These are phyloP conservation scores for Griposia aprilina DNA, from an alignment of 2,888 invertebrate genomes.

Conservation along the genomic window DNA sequence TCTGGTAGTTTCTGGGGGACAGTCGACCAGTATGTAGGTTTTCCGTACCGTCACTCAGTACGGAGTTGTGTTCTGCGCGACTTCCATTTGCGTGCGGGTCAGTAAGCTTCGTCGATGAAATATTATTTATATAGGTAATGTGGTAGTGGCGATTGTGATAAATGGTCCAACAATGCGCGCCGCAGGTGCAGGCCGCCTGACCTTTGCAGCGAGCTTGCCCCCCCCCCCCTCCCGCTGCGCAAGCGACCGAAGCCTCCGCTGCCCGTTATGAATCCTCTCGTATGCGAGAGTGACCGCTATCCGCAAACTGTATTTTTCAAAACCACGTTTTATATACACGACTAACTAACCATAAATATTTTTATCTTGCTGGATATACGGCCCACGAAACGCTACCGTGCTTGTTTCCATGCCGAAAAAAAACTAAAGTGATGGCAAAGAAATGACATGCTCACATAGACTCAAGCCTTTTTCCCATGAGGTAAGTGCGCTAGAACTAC, in stretches of 20 bases:
- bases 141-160: conserved; percentile 66
- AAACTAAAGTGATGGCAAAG: background rate
- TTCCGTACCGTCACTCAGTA: background rate
- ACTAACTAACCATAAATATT: conserved; percentile 48
- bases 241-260: conserved; percentile 54
- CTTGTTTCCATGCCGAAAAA: background rate
- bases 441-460: background rate
- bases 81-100: conserved; percentile 6
- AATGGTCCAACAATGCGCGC: conserved; percentile 69
- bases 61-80: background rate
- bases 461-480: too few relatives aligned
- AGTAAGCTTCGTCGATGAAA: conserved; percentile 15
- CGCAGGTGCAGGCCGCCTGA: conserved; percentile 73
- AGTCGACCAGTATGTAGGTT: too few relatives aligned
- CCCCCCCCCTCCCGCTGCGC: conserved; percentile 38
- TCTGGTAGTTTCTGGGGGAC: too few relatives aligned
- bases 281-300: conserved; percentile 70
- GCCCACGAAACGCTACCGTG: background rate
- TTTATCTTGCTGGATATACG: conserved; percentile 24
- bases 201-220: conserved; percentile 67
- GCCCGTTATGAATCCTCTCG: conserved; percentile 72
- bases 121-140: conserved; percentile 47
- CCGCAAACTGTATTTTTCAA: conserved; percentile 65
- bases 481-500: background rate
- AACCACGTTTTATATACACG: conserved; percentile 49